Evolutionary conservation across 2,888 invertebrate genomes (phyloP), one percentile per base, ranked within the genome.

Genomic region (Plebejus argus): DNA sequence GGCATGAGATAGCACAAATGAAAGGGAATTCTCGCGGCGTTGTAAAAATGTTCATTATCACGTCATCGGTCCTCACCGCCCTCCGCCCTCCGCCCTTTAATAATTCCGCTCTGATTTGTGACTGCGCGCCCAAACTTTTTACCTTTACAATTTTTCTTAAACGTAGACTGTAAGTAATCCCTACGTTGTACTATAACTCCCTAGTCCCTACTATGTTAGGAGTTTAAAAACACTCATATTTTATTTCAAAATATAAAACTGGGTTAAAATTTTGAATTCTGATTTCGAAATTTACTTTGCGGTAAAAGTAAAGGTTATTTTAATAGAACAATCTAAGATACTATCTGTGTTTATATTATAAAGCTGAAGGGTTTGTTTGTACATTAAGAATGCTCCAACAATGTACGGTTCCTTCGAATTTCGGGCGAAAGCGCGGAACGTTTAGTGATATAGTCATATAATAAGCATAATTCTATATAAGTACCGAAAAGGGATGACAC

Each of bases 41-140:
- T 23, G 28, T 23, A 33, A 53, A 74, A 74, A 74, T 53, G 49
- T 74, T 39, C 72, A 72, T 72, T 72, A 72, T 45, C 74, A 49
- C 74, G 53, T 74, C 74, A n/a, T n/a, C n/a, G n/a, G n/a, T n/a
- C n/a, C n/a, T n/a, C n/a, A n/a, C n/a, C n/a, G n/a, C 45, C 10
- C 72, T 28, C 72, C 74, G 53, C 53, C 49, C 49, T 49, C 49
- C 28, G 74, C 49, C 49, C 53, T 74, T 74, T 53, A 66, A 33
- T 66, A 66, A 66, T 66, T 66, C 66, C 33, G 66, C 66, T 15
- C 66, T 66, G 66, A 66, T 66, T 66, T 66, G 66, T 66, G 66
- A 15, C 66, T 66, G 66, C 66, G 33, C 66, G 18, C 15, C 28
- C 28, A 66, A 66, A 66, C 66, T 66, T 33, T 28, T 33, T 28